These are phyloP conservation scores for Procavia capensis DNA, from an alignment of 2,113 vertebrate species.

Conservation along the genomic window DNA sequence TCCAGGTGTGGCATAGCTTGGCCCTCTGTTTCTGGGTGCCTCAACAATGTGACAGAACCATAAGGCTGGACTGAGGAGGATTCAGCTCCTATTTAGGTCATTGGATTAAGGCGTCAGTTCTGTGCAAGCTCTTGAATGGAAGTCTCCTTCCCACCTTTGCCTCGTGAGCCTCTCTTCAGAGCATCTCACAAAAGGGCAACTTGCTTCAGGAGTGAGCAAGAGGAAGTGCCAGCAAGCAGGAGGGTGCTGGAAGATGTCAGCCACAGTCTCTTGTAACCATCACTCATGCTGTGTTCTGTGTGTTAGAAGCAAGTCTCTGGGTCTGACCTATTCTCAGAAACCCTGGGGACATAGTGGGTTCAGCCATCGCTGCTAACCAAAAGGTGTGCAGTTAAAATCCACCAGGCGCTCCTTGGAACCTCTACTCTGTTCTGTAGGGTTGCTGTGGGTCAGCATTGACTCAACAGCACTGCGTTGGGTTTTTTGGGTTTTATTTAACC, in stretches of 20 bases:
- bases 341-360: no score
- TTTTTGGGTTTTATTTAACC: no score
- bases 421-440: no score
- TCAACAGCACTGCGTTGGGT: no score
- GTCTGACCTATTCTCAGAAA: background rate
- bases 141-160: background rate
- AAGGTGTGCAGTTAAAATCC: no score
- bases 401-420: no score
- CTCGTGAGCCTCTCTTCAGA: fast-evolving
- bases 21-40: background rate
- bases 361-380: no score
- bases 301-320: background rate
- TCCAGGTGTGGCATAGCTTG: background rate
- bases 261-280: background rate
- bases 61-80: background rate
- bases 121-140: background rate
- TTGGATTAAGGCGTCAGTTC: background rate
- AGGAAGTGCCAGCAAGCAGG: background rate
- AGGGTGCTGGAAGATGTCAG: background rate
- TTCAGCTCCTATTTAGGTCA: background rate
- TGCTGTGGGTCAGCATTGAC: no score
- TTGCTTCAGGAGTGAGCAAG: background rate
- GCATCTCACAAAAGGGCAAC: background rate
- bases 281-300: background rate
- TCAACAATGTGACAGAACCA: fast-evolving